Base-by-base conservation (phyloP, 2,888 invertebrate genomes). In the Hirtodrosophila alboralis region DNA sequence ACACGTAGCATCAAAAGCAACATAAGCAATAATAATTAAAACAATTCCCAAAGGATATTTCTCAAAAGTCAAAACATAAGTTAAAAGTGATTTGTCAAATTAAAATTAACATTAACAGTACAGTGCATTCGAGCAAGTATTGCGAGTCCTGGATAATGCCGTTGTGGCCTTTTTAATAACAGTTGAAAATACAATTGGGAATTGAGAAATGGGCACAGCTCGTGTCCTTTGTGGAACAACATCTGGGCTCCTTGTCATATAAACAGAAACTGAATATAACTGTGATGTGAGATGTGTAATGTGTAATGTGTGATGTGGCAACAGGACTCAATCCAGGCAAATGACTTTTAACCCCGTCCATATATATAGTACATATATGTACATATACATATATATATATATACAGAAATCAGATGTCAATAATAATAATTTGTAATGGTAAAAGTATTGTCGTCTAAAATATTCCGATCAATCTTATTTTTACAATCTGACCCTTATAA, bases 51-150 rank as follows among this genome's bases (percentile, higher is more conserved):
- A 58, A 62, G 64, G 77, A 63, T 41, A 37, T 41, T 58, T 18
- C 30, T 59, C 28, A 67, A 66, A 79, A 75, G 69, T 75, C 76
- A 79, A 75, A 83, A 57, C 76, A 79, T 70, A 78, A 72, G 80
- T 54, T 75, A 38, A 52, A 62, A 79, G 70, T 59, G 59, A 78
- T 78, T 78, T 83, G 80, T 77, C 80, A 80, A 80, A 70, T 68
- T 45, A 44, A 53, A 76, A 61, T 59, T 52, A 61, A 63, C 61
- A 61, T 59, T 52, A 61, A 63, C 61, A 57, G 37, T 48, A 45
- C 8, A 43, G 18, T 18, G 21, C 13, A 14, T 13, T n/a, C 18
- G 18, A 1, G 18, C 18, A 18, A 18, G 18, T 18, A 18, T 18
- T 18, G 18, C 14, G 37, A 27, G 18, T 23, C 9, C 38, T 23